Conservation (phyloP, 1,140 invertebrate genomes). For the Trigoniulus corallinus region DNA sequence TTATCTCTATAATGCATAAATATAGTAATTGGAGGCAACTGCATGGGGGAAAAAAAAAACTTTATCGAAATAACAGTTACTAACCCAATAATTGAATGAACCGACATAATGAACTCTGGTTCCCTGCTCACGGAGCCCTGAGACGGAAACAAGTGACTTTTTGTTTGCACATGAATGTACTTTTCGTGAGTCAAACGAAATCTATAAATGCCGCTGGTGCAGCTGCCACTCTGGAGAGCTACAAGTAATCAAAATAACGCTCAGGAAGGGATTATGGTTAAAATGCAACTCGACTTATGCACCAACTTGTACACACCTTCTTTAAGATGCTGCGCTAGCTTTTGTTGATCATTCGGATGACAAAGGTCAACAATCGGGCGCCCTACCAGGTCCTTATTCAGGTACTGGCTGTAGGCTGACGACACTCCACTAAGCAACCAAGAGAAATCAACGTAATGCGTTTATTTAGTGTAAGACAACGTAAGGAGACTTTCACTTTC, state of each 20-base stretch:
- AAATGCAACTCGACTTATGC: not conserved
- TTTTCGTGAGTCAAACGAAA: slow-evolving; percentile 54
- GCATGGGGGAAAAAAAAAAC: too few species aligned
- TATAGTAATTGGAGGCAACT: too few species aligned
- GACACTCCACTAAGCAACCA: slow-evolving; percentile 36
- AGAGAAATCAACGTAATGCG: slow-evolving; percentile 2
- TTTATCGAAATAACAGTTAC: too few species aligned
- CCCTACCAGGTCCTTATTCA: slow-evolving; percentile 37
- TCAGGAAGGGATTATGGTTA: too few species aligned
- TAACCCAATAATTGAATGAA: slow-evolving; percentile 56
- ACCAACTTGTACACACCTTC: slow-evolving; percentile 12
- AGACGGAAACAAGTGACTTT: slow-evolving; percentile 62
- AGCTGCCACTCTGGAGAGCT: slow-evolving; percentile 43
- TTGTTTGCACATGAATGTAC: slow-evolving; percentile 69
- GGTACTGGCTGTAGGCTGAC: slow-evolving; percentile 39
- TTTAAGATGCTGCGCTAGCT: slow-evolving; percentile 16
- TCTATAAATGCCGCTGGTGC: slow-evolving; percentile 56
- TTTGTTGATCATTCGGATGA: slow-evolving; percentile 14
- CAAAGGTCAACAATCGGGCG: slow-evolving; percentile 14
- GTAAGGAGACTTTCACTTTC: not conserved
- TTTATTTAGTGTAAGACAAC: not conserved
- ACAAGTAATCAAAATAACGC: not conserved
- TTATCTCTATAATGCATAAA: too few species aligned
- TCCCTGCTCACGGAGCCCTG: slow-evolving; percentile 43
- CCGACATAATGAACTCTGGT: slow-evolving; percentile 77